Evolutionary conservation across 2,113 vertebrate genomes (phyloP).

Genomic region (Ginglymostoma cirratum): DNA sequence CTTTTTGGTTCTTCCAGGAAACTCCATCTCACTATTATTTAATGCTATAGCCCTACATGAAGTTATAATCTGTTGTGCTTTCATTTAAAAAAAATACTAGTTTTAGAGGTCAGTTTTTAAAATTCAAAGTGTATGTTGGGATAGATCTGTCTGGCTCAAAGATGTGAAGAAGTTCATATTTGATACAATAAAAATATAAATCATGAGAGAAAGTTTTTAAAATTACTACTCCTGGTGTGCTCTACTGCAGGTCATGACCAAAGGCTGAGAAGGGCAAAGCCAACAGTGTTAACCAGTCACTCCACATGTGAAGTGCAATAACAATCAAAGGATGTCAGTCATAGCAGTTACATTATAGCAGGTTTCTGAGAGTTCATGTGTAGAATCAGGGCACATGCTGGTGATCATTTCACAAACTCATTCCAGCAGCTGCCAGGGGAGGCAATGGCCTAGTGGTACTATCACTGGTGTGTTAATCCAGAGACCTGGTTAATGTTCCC

Average conservation of each 20-base stretch:
- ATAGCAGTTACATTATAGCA: neutral
- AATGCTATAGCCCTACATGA: neutral
- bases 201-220: neutral
- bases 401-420: no score
- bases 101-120: neutral
- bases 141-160: neutral
- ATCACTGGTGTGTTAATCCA: no score
- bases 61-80: neutral
- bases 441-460: no score
- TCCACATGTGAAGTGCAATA: neutral
- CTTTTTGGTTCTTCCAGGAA: neutral
- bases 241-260: neutral
- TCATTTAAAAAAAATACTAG: neutral
- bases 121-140: neutral
- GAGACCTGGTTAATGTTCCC: no score
- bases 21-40: neutral
- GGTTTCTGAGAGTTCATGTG: neutral
- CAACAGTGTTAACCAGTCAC: neutral
- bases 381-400: neutral
- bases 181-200: neutral
- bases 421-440: neutral
- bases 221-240: neutral
- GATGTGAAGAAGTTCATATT: neutral
- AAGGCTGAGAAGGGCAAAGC: neutral
- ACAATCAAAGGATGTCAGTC: neutral